Conservation (phyloP, 2,797 vertebrate genomes). For the Diglossa cyanea region DNA sequence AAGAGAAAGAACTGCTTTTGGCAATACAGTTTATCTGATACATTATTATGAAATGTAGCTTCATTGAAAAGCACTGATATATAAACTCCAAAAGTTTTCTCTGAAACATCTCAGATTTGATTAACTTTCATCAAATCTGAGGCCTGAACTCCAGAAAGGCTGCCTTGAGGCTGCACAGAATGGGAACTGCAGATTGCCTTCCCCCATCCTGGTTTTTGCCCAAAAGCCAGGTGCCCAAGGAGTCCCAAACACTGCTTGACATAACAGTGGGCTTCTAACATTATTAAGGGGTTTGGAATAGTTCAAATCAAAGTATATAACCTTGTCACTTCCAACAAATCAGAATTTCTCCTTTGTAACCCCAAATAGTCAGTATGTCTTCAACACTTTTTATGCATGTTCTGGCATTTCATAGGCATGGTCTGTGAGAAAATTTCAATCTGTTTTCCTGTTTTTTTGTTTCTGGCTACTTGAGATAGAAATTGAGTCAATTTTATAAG, state of each 20-base stretch:
- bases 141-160: neutral
- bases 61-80: neutral
- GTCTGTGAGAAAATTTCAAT: neutral
- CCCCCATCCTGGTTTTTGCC: neutral
- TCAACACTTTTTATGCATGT: neutral
- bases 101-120: neutral
- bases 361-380: neutral
- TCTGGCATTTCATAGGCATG: neutral
- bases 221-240: neutral
- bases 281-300: neutral
- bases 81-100: neutral
- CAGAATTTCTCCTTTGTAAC: neutral
- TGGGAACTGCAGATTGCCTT: neutral
- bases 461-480: neutral
- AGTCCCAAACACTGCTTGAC: neutral
- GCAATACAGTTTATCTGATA: neutral
- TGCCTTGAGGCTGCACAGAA: neutral
- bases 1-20: neutral
- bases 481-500: neutral
- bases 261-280: neutral
- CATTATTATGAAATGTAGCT: neutral
- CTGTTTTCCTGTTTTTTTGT: neutral
- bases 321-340: neutral
- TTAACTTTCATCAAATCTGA: neutral
- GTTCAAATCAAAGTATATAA: neutral